Evolutionary conservation across 2,113 vertebrate species (phyloP).

Genomic region (Trinectes maculatus): DNA sequence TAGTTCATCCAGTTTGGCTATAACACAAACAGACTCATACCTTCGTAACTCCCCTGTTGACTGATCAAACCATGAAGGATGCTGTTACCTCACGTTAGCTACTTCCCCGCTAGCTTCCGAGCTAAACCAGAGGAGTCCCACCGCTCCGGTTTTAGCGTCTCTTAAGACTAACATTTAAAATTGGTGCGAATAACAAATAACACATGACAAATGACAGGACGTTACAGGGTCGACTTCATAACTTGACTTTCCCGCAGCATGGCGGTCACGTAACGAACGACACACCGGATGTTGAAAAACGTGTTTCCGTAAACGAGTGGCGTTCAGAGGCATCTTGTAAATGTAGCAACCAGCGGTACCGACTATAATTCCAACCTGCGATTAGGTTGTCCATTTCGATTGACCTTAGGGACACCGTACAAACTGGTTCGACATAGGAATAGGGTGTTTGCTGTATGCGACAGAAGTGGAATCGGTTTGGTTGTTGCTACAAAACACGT

Average conservation of each 20-base stretch:
- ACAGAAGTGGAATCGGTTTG: too few species aligned
- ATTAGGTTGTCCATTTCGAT: too few species aligned
- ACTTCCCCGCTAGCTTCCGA: constrained; percentile 14
- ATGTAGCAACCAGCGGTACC: too few species aligned
- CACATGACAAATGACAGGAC: fast-evolving
- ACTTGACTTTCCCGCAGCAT: not conserved
- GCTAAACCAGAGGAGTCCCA: not conserved
- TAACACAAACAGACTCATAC: fast-evolving
- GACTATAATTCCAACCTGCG: too few species aligned
- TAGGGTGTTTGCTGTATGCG: too few species aligned
- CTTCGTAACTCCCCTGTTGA: not conserved
- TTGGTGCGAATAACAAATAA: not conserved
- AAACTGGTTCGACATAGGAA: too few species aligned
- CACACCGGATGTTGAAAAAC: not conserved
- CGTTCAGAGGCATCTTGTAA: constrained; percentile 17
- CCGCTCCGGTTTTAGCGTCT: fast-evolving
- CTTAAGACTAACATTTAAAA: fast-evolving
- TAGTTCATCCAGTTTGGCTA: fast-evolving
- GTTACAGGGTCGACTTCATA: not conserved
- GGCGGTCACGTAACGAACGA: not conserved
- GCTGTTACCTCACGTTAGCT: constrained; percentile 39
- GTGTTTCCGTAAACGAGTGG: constrained; percentile 11
- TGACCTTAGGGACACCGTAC: too few species aligned
- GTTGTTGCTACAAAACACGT: too few species aligned
- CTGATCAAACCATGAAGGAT: constrained; percentile 55